A percentile compares a stretch with the other conserved stretches of the same genome.
Evolutionary conservation across 2,888 invertebrate species (phyloP).

Genomic region (Linyphia triangularis): DNA sequence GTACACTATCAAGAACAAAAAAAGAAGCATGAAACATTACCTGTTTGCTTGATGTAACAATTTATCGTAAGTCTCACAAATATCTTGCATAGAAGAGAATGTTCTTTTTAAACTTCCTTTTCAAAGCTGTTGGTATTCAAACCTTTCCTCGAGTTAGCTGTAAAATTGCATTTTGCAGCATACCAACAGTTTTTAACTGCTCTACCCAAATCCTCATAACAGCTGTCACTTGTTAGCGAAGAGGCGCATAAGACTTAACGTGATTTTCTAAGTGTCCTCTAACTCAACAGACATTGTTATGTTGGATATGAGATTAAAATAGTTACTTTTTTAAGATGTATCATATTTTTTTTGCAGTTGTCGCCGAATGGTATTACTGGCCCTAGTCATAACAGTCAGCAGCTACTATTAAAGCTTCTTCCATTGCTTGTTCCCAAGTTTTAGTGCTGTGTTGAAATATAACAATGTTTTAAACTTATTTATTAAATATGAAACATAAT

Average conservation of each 20-base stretch:
- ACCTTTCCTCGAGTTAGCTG: background rate
- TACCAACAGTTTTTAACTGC: conserved; percentile 36
- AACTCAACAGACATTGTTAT: conserved; percentile 68
- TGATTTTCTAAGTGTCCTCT: conserved; percentile 69
- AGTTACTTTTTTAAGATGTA: conserved; percentile 54
- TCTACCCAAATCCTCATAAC: conserved; percentile 39
- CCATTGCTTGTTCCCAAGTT: conserved; percentile 74
- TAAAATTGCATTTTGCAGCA: conserved; percentile 6
- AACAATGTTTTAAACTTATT: conserved; percentile 74
- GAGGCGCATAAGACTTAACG: conserved; percentile 46
- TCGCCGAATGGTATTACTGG: conserved; percentile 67
- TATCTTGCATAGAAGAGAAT: conserved; percentile 40
- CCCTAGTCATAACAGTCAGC: conserved; percentile 74
- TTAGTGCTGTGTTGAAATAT: conserved; percentile 73
- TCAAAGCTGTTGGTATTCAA: conserved; percentile 55
- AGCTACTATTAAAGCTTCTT: conserved; percentile 72
- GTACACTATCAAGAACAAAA: background rate
- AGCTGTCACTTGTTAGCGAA: conserved; percentile 73
- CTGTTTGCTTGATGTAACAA: conserved; percentile 36
- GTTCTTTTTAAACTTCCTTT: conserved; percentile 54
- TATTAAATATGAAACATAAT: conserved; percentile 62
- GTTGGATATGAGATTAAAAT: conserved; percentile 70
- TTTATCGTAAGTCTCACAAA: conserved; percentile 17
- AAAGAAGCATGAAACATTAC: background rate
- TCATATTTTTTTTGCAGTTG: conserved; percentile 69